Base-by-base conservation (phyloP, 2,113 vertebrate species). In the Melanostigma gelatinosum region DNA sequence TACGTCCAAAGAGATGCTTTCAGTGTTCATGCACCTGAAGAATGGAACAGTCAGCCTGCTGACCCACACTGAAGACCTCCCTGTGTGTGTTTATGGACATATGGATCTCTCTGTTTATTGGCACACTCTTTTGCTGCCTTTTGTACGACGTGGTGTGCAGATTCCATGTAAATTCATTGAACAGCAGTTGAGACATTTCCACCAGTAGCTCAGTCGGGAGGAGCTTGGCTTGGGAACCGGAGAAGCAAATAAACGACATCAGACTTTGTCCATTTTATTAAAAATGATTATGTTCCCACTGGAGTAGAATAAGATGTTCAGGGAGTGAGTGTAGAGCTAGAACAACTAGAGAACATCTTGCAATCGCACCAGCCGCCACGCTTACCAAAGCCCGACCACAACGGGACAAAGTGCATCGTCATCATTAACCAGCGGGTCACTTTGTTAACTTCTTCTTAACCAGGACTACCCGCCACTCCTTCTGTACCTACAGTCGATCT, bases 381-480 rank as follows among this genome's bases (percentile, higher is more conserved):
- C 24, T 80, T 16, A 40, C 75, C 75, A 70, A 80, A 64, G 22
- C 67, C 64, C 85, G 77, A 70, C 76, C 65, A 72, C 67, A 62
- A 85, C 29, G 72, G 67, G 83, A 80, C 79, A 82, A 80, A 89
- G 74, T 82, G 77, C 74, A 87, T 69, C 75, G 75, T 46, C 80
- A 63, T 85, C 64, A 74, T 57, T 70, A 83, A 60, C 46, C 50
- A 46, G 36, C 12, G 48, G 77, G 48, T 88, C 71, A 86, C 70
- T 62, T 65, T 61, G 52, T 57, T 7, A 71, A 75, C 64, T 32
- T 22, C 44, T 75, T 24, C 54, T 73, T 54, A 42, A 64, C 50
- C 42, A 42, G 27, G 63, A 65, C 36, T 62, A 62, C 27, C 3
- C 71, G 8, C 50, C 24, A 62, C 11, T 50, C 15, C 24, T 61